Base-by-base conservation (phyloP, 2,888 invertebrate species). In the Megaustenia siamemsis region DNA sequence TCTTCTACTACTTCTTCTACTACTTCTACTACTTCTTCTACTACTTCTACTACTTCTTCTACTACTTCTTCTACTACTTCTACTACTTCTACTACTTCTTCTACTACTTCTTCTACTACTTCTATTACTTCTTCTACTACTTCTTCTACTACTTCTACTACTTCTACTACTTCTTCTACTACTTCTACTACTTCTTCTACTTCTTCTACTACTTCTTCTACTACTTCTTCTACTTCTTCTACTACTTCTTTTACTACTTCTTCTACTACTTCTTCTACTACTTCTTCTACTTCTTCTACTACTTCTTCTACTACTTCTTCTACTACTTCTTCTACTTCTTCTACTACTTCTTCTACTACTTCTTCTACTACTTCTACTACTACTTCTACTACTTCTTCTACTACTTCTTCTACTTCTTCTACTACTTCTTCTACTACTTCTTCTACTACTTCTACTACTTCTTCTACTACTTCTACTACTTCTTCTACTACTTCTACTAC, bases 41-140 rank as follows among this genome's bases (percentile, higher is more conserved):
- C 75, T 75, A 40, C 75, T 75, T 75, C 75, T 75, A 40, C 43
- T 75, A 40, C 75, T 75, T 75, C 75, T 75, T 75, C 75, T 75
- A 8, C 43, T 75, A 40, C 75, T 75, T 75, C 75, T 75, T 75
- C 75, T 40, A 40, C 43, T 28, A 5, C 75, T 45, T 21, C 38
- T 6, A 5, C 75, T 45, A 4, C 38, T 5, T 18, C 40, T 10
- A 43, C 43, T 38, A 21, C 18, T 75, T 24, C 38, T 40, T 21
- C 75, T 40, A 43, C 32, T 35, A 4, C 0, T 75, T 43, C 38
- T 28, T 4, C 43, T 75, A n/a, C n/a, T n/a, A n/a, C n/a, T n/a
- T n/a, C n/a, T n/a, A n/a, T n/a, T n/a, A n/a, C n/a, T n/a, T n/a
- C 45, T 45, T 28, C 45, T 43, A 75, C 45, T 45, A 35, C 75